Conservation (phyloP, 2,797 vertebrate genomes). For the Oreonectes daqikongensis region DNA sequence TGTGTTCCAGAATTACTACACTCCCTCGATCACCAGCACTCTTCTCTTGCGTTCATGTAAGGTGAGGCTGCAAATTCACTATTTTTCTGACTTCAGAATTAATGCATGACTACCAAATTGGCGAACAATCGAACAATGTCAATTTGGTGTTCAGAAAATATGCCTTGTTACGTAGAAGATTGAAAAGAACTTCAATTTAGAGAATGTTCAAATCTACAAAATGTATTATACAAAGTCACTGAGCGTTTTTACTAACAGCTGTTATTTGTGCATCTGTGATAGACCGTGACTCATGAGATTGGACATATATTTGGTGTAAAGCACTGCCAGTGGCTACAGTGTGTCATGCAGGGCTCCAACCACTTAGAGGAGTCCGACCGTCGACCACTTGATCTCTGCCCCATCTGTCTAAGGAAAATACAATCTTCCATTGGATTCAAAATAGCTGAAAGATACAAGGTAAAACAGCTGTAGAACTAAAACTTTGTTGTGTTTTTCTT, state of each 20-base stretch:
- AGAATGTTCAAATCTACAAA: too few species aligned
- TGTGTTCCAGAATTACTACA: conserved; percentile 76
- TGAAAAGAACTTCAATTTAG: too few species aligned
- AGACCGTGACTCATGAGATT: conserved; percentile 79
- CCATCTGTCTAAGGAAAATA: conserved; percentile 74
- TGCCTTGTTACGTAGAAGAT: too few species aligned
- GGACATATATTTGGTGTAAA: conserved; percentile 78
- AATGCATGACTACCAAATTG: too few species aligned
- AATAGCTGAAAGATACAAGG: conserved; percentile 68
- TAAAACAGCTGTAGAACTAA: conserved; percentile 28
- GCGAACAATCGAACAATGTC: too few species aligned
- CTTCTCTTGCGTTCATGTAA: conserved; percentile 80
- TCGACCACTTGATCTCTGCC: conserved; percentile 73
- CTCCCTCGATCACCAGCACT: conserved; percentile 74
- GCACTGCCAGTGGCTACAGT: conserved; percentile 79
- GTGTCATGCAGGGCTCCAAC: conserved; percentile 81
- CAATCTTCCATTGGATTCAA: conserved; percentile 70
- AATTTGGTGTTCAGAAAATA: too few species aligned
- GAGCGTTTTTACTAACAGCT: not conserved
- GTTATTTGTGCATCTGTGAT: conserved; percentile 34
- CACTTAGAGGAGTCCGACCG: conserved; percentile 78
- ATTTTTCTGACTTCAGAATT: too few species aligned
- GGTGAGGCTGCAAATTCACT: conserved; percentile 57
- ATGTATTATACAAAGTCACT: too few species aligned
- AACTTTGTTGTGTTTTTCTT: not conserved